phyloP scores from a whole-genome alignment of 2,113 vertebrate species.

The Struthio camelus region DNA sequence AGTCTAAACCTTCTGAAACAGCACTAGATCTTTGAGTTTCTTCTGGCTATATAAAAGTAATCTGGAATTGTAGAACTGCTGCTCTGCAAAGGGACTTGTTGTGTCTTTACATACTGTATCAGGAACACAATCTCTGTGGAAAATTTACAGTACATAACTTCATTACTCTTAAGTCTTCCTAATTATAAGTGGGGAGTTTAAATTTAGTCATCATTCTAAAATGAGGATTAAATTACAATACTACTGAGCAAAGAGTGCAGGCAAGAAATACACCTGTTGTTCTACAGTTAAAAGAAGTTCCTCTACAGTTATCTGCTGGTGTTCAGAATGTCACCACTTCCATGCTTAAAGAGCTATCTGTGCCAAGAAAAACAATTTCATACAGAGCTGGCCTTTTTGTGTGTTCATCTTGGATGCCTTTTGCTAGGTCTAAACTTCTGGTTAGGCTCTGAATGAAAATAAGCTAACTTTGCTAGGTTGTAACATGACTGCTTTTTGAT shows the following conservation, averaged over 20 bases:
- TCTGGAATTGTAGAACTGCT: not conserved
- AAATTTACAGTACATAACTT: not conserved
- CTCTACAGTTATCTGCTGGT: not conserved
- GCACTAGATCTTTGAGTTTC: not conserved
- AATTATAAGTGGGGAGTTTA: not conserved
- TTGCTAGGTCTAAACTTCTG: conserved; percentile 24
- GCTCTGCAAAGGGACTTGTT: not conserved
- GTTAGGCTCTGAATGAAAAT: conserved; percentile 27
- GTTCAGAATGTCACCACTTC: not conserved
- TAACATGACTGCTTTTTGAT: not conserved
- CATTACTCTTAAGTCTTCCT: not conserved
- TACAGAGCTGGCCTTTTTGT: not conserved
- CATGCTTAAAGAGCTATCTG: not conserved
- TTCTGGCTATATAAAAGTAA: not conserved
- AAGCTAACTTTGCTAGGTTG: not conserved
- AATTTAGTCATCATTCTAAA: not conserved
- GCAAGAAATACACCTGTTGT: not conserved
- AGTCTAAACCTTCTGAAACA: not conserved
- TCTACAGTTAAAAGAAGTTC: not conserved
- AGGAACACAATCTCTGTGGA: not conserved
- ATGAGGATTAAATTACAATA: not conserved
- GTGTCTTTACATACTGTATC: not conserved
- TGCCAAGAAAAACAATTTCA: conserved; percentile 8
- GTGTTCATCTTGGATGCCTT: not conserved
- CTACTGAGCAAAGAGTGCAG: not conserved